These are phyloP conservation scores for Micrastur ruficollis DNA, from an alignment of 2,797 vertebrate species.

Conservation along the genomic window DNA sequence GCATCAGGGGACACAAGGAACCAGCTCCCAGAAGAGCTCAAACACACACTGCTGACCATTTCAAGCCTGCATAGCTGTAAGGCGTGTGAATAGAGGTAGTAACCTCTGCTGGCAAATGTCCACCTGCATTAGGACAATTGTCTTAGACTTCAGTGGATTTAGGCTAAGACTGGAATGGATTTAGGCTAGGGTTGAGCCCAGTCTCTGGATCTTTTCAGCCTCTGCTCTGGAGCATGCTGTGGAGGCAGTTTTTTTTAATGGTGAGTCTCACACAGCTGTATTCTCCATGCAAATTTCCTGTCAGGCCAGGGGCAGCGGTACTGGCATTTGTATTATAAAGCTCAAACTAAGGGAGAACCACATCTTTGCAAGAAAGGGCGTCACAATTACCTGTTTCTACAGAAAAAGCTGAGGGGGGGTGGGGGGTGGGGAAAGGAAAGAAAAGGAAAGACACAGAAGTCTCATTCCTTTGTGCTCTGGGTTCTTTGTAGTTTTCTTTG, in stretches of 20 bases:
- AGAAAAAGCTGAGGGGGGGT: neutral
- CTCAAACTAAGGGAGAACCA: neutral
- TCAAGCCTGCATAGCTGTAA: neutral
- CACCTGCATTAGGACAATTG: neutral
- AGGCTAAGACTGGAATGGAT: neutral
- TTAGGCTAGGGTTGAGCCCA: neutral
- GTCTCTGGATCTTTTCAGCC: neutral
- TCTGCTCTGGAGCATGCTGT: neutral
- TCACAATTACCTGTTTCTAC: conserved; percentile 36
- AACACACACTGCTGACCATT: neutral
- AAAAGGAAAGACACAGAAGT: neutral
- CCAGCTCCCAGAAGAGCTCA: neutral
- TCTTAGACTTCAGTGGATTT: neutral
- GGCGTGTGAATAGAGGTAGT: neutral
- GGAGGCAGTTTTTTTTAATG: neutral
- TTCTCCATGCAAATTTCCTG: neutral
- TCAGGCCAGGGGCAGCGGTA: neutral
- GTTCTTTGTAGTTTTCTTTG: conserved; percentile 47
- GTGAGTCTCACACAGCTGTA: neutral
- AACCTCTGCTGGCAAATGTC: neutral
- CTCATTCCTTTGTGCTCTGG: neutral
- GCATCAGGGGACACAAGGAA: neutral
- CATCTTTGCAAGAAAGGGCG: conserved; percentile 8
- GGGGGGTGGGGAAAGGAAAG: neutral
- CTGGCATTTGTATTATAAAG: neutral